Percentiles rank a stretch among this genome's conserved stretches.
Conservation (phyloP, 2,797 vertebrate species). For the Betta splendens region DNA sequence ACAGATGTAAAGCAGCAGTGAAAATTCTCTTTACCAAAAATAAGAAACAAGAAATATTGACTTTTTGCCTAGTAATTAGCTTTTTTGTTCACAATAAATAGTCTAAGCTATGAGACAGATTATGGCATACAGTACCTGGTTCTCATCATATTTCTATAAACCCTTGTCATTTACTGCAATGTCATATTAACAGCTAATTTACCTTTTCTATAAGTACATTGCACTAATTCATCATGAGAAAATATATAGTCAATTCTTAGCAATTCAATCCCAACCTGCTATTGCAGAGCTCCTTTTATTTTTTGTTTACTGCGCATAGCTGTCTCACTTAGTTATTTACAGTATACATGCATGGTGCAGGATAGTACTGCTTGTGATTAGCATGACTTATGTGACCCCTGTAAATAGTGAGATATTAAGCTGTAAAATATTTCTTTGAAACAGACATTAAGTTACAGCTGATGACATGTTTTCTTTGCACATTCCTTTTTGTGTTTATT, state of each 20-base stretch:
- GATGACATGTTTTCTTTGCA: slow-evolving; percentile 13
- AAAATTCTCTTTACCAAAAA: no score
- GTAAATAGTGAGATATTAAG: slow-evolving; percentile 46
- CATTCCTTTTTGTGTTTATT: slow-evolving; percentile 1
- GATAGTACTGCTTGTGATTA: slow-evolving; percentile 56
- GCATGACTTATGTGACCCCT: slow-evolving; percentile 44
- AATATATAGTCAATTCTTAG: no score
- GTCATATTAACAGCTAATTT: slow-evolving; percentile 7
- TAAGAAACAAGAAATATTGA: no score
- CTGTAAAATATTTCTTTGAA: slow-evolving; percentile 59
- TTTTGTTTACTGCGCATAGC: no score
- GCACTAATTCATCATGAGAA: slow-evolving; percentile 2
- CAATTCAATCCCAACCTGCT: no score
- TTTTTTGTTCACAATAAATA: background rate
- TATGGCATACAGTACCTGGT: no score
- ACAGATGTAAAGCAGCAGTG: background rate
- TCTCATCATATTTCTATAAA: background rate
- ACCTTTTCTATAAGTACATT: slow-evolving; percentile 11
- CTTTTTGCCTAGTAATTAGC: background rate
- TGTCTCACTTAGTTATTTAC: no score
- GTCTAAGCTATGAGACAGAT: background rate
- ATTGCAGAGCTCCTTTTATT: no score
- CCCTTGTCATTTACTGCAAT: background rate
- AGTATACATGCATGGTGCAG: no score
- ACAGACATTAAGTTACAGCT: slow-evolving; percentile 38